Evolutionary conservation across 2,888 invertebrate genomes (phyloP).

Genomic region (Ormia ochracea): DNA sequence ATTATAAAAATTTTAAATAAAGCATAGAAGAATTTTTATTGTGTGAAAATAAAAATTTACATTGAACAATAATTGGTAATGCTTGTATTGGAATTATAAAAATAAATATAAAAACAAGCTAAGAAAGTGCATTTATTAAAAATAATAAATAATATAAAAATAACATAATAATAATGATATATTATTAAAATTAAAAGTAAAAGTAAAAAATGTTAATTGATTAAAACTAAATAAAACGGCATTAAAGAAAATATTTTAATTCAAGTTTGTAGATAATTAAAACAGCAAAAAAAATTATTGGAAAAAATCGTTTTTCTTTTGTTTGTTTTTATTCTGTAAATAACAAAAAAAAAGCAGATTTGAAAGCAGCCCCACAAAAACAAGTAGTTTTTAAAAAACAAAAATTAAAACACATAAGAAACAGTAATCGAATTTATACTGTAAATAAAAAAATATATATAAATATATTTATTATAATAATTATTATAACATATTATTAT

Average conservation of each 20-base stretch:
- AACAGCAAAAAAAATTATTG: constrained; percentile 22
- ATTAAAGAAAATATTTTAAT: not conserved
- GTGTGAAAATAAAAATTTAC: constrained; percentile 43
- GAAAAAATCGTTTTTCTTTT: constrained; percentile 14
- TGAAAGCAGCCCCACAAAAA: not conserved
- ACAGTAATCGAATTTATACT: constrained; percentile 63
- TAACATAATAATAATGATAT: constrained; percentile 24
- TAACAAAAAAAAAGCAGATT: constrained; percentile 25
- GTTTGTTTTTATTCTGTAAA: constrained; percentile 27
- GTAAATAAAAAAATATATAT: constrained; percentile 60
- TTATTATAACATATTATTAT: constrained; percentile 33
- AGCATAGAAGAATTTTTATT: constrained; percentile 27
- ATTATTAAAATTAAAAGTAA: constrained; percentile 1
- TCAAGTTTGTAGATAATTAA: constrained; percentile 11
- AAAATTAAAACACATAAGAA: constrained; percentile 49
- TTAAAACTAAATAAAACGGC: constrained; percentile 9
- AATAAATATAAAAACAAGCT: constrained; percentile 67
- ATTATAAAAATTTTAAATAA: constrained; percentile 10
- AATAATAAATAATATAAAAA: constrained; percentile 51
- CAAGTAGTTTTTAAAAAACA: constrained; percentile 39
- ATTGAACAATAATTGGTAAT: constrained; percentile 75
- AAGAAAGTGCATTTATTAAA: constrained; percentile 75
- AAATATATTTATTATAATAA: constrained; percentile 64
- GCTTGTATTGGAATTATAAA: constrained; percentile 68
- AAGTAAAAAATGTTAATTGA: constrained; percentile 40